Percentiles rank a stretch among this genome's conserved stretches.
phyloP scores from a whole-genome alignment of 1,140 invertebrate species.

The Dendroctonus valens region DNA sequence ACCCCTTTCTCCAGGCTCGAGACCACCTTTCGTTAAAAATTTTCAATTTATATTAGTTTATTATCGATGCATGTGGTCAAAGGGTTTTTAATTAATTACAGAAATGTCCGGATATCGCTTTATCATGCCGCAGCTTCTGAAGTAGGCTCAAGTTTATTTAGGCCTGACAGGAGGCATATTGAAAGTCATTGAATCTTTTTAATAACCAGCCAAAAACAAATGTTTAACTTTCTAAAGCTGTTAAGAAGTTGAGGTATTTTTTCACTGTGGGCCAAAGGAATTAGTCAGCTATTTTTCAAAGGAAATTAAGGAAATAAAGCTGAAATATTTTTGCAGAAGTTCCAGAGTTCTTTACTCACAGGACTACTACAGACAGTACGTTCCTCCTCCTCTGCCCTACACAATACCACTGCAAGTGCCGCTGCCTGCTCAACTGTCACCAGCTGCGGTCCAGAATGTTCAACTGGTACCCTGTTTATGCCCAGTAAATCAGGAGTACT shows the following conservation, averaged over 20 bases:
- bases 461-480: conserved; percentile 59
- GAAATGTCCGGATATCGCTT: not conserved
- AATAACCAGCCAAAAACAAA: conserved; percentile 8
- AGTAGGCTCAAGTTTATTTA: conserved; percentile 10
- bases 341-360: conserved; percentile 22
- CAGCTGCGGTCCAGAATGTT: conserved; percentile 48
- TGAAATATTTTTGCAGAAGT: conserved; percentile 14
- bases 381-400: conserved; percentile 15
- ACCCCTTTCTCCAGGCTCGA: not conserved
- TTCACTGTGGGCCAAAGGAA: not conserved
- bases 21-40: not conserved
- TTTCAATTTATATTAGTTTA: conserved; percentile 8
- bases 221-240: conserved; percentile 6
- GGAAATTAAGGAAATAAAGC: not conserved
- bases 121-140: conserved; percentile 16
- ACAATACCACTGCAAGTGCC: conserved; percentile 42
- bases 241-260: conserved; percentile 5
- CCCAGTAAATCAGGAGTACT: conserved; percentile 43
- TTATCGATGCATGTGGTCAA: conserved; percentile 19
- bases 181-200: conserved; percentile 16
- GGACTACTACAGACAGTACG: conserved; percentile 22
- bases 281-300: not conserved
- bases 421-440: conserved; percentile 34
- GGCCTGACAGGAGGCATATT: not conserved
- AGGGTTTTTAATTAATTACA: conserved; percentile 19